A percentile compares a stretch with the other conserved stretches of the same genome.
Evolutionary conservation across 2,113 vertebrate species (phyloP).

Genomic region (Mustelus asterias): DNA sequence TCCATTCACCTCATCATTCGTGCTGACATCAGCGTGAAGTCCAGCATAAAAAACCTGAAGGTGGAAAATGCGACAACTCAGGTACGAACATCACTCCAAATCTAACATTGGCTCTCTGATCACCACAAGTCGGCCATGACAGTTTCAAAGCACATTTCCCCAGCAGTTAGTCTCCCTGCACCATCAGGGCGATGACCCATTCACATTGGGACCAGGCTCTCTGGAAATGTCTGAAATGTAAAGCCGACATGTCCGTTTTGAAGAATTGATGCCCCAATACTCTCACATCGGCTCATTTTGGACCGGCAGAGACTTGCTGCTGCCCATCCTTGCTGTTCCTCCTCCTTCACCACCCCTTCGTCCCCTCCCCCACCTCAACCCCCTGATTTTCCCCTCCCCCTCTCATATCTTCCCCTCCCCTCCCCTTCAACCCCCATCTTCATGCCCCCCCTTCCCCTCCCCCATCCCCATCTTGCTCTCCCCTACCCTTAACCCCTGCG

Average conservation of each 20-base stretch:
- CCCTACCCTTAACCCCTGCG: too few species aligned
- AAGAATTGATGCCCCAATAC: neutral
- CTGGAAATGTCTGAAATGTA: neutral
- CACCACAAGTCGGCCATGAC: too few species aligned
- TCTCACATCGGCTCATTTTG: neutral
- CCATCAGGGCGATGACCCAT: neutral
- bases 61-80: conserved; percentile 67
- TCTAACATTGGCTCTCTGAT: neutral
- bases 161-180: neutral
- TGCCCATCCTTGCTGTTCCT: neutral
- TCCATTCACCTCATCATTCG: conserved; percentile 75
- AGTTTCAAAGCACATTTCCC: neutral
- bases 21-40: conserved; percentile 80
- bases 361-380: neutral
- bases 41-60: conserved; percentile 72
- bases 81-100: conserved; percentile 50
- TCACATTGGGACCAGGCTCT: neutral
- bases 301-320: too few species aligned
- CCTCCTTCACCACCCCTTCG: neutral
- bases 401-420: neutral
- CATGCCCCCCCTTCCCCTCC: too few species aligned
- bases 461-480: too few species aligned
- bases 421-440: too few species aligned
- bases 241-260: neutral
- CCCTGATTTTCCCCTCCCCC: too few species aligned